These are phyloP conservation scores for Sclerurus mexicanus DNA, from an alignment of 2,113 vertebrate species.

Conservation along the genomic window DNA sequence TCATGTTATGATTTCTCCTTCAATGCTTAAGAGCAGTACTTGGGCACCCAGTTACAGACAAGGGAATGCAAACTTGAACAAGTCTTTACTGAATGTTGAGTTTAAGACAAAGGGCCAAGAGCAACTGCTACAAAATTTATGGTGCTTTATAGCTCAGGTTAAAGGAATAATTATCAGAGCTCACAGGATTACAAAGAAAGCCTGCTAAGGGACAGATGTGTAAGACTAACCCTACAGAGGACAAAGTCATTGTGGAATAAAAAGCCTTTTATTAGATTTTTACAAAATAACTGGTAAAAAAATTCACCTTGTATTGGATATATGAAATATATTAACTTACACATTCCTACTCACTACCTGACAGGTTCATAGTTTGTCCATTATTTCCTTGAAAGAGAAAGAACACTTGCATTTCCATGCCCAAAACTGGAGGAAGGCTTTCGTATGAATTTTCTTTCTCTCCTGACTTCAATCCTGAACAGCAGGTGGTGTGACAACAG, in stretches of 20 bases:
- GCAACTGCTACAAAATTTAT: neutral
- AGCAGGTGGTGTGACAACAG: neutral
- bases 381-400: neutral
- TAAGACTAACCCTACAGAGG: neutral
- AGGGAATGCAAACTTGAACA: neutral
- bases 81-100: neutral
- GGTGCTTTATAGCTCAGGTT: neutral
- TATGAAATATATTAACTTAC: conserved; percentile 38
- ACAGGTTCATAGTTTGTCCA: neutral
- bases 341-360: conserved; percentile 25
- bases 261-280: conserved; percentile 72
- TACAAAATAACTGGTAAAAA: conserved; percentile 73
- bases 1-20: neutral
- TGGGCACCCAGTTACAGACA: neutral
- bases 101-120: neutral
- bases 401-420: neutral
- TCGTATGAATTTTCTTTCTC: neutral
- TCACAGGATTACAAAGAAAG: neutral
- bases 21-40: neutral
- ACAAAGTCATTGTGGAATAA: conserved; percentile 34
- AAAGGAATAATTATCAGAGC: neutral
- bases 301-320: neutral
- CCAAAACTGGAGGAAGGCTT: neutral
- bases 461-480: neutral
- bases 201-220: neutral